These are phyloP conservation scores for Drosophila busckii DNA, from an alignment of 1,140 invertebrate genomes.

Conservation along the genomic window DNA sequence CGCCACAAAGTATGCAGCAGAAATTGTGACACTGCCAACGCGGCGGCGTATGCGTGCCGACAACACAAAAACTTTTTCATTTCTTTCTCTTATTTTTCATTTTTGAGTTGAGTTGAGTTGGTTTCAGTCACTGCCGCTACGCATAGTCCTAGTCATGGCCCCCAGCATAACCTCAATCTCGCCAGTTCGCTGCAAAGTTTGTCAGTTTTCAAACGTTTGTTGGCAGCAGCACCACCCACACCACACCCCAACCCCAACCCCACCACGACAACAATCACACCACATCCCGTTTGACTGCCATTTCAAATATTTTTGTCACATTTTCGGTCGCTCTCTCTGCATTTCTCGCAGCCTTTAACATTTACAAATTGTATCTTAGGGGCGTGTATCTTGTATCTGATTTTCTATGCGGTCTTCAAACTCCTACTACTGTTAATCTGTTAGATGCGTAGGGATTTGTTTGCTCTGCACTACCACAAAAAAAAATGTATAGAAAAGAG, in stretches of 20 bases:
- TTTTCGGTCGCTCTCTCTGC: conserved; percentile 57
- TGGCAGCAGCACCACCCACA: not conserved
- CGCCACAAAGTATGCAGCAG: conserved; percentile 68
- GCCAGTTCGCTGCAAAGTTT: conserved; percentile 37
- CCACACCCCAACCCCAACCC: conserved; percentile 1
- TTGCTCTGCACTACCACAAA: too few species aligned
- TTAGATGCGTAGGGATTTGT: too few species aligned
- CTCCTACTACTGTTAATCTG: not conserved
- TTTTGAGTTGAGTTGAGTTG: conserved; percentile 44
- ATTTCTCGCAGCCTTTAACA: conserved; percentile 46
- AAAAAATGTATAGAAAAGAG: too few species aligned
- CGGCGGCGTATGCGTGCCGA: conserved; percentile 64
- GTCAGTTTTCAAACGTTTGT: conserved; percentile 56
- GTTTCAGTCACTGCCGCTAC: not conserved
- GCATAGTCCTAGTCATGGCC: not conserved
- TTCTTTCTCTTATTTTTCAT: conserved; percentile 72
- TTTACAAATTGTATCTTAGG: conserved; percentile 61
- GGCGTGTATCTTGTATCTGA: conserved; percentile 48
- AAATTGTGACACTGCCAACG: conserved; percentile 57
- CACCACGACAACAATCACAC: not conserved
- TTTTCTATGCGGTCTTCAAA: conserved; percentile 33
- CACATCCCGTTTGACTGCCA: not conserved
- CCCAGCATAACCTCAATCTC: too few species aligned
- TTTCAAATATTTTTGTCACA: conserved; percentile 62
- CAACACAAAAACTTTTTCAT: too few species aligned